These are phyloP conservation scores for Microcebus murinus DNA, from an alignment of 2,113 vertebrate species.

Conservation along the genomic window DNA sequence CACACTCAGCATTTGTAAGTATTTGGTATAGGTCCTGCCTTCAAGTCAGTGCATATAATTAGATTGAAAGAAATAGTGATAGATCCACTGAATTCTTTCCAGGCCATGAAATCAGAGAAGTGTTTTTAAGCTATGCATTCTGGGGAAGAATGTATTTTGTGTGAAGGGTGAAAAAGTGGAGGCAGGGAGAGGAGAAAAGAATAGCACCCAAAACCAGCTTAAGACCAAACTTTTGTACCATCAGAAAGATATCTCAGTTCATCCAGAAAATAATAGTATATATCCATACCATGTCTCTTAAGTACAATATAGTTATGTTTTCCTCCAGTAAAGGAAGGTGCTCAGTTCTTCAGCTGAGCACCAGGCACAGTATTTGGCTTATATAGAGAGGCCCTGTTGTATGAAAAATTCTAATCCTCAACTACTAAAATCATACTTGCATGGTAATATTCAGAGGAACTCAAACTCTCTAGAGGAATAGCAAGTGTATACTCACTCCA, in stretches of 20 bases:
- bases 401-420: not conserved
- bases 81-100: not conserved
- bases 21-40: not conserved
- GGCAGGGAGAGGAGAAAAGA: not conserved
- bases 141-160: not conserved
- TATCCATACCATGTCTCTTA: not conserved
- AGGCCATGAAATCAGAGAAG: not conserved
- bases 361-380: slow-evolving; percentile 18
- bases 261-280: not conserved
- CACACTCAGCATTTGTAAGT: not conserved
- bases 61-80: slow-evolving; percentile 19
- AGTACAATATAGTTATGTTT: not conserved
- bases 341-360: not conserved
- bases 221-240: not conserved
- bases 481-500: not conserved
- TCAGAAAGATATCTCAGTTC: not conserved
- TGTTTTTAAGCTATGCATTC: slow-evolving; percentile 1
- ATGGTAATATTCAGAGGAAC: not conserved
- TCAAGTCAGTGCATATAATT: slow-evolving; percentile 11
- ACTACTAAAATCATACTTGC: not conserved
- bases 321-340: not conserved
- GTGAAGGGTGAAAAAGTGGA: not conserved
- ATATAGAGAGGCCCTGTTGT: not conserved
- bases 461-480: not conserved
- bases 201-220: not conserved